Evolutionary conservation across 2,888 invertebrate species (phyloP).

Genomic region (Protonemura montana): DNA sequence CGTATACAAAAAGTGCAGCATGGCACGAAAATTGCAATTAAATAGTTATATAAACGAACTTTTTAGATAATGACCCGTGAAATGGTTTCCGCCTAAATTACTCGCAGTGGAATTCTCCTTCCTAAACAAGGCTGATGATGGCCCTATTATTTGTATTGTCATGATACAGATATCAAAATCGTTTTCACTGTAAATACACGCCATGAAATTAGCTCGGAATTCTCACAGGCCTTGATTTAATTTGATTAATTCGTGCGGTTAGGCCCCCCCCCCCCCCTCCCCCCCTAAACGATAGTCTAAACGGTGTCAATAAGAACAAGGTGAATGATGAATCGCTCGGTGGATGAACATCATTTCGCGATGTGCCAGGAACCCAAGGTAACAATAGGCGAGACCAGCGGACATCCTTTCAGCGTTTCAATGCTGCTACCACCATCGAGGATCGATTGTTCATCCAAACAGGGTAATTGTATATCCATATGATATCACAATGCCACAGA

Average conservation of each 20-base stretch:
- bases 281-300: not conserved
- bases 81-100: not conserved
- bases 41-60: not conserved
- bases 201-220: not conserved
- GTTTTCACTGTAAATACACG: not conserved
- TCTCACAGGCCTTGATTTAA: not conserved
- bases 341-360: not conserved
- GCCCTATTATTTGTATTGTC: not conserved
- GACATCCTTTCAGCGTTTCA: not conserved
- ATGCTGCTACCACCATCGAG: not conserved
- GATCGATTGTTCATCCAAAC: not conserved
- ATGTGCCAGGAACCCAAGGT: not conserved
- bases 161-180: not conserved
- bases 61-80: not conserved
- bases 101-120: not conserved
- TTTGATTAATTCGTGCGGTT: not conserved
- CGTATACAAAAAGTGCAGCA: not conserved
- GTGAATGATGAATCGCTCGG: not conserved
- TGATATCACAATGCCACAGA: not conserved
- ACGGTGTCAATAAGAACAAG: not conserved
- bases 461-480: not conserved
- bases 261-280: no score
- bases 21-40: slow-evolving; percentile 4
- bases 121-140: not conserved
- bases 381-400: not conserved